Percentiles rank a stretch among this genome's conserved stretches.
These are phyloP conservation scores for Andrena trimmerana DNA, from an alignment of 2,888 invertebrate species.

Conservation along the genomic window DNA sequence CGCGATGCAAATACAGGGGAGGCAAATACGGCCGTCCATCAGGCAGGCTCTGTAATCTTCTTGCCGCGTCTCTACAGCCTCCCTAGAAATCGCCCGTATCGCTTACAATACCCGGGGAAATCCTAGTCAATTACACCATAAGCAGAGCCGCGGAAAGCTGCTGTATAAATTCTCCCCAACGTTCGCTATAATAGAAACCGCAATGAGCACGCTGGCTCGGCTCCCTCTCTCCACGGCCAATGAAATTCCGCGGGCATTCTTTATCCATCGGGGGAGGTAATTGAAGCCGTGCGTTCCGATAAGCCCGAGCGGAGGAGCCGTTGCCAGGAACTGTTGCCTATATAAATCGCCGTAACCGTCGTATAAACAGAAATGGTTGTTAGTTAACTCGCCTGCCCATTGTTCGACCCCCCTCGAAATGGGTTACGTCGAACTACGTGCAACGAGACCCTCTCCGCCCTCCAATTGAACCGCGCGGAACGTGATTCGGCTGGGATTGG, in stretches of 20 bases:
- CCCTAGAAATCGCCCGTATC: background rate
- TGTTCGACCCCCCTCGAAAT: slow-evolving; percentile 13
- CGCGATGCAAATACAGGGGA: background rate
- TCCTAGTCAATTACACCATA: slow-evolving; percentile 24
- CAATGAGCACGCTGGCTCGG: slow-evolving; percentile 5
- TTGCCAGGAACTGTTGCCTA: slow-evolving; percentile 39
- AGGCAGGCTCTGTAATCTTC: slow-evolving; percentile 7
- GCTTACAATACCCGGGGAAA: background rate
- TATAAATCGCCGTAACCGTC: slow-evolving; percentile 43
- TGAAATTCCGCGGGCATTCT: slow-evolving; percentile 37
- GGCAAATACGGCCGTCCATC: slow-evolving; percentile 17
- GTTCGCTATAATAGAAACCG: slow-evolving; percentile 12
- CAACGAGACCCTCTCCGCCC: background rate
- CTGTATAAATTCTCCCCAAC: background rate
- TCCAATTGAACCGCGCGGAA: background rate
- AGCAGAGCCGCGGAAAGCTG: background rate
- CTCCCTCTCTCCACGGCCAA: slow-evolving; percentile 7
- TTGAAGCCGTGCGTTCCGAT: slow-evolving; percentile 53
- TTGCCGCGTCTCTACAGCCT: slow-evolving; percentile 2
- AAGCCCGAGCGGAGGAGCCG: slow-evolving; percentile 27
- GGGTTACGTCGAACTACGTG: background rate
- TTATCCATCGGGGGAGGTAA: slow-evolving; percentile 37
- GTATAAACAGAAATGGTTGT: slow-evolving; percentile 49
- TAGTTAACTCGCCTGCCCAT: slow-evolving; percentile 36
- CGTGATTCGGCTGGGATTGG: background rate